Percentiles rank a stretch among this genome's conserved stretches.
Evolutionary conservation across 2,113 vertebrate genomes (phyloP).

Genomic region (Halichoerus grypus): DNA sequence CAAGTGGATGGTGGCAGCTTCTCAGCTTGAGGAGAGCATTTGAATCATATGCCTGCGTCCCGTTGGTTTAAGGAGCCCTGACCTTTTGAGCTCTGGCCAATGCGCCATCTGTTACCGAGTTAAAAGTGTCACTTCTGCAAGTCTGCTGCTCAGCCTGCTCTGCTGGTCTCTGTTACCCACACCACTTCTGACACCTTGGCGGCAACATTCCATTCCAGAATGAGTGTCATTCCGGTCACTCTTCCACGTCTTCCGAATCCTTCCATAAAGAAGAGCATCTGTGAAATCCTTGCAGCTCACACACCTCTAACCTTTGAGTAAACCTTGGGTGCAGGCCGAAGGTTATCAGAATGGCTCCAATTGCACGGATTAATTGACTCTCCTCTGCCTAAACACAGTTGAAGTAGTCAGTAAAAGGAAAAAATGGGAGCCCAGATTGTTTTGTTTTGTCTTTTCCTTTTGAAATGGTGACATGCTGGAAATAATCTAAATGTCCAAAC

Average conservation of each 20-base stretch:
- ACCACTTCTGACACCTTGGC: background rate
- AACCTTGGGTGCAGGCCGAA: background rate
- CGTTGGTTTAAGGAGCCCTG: background rate
- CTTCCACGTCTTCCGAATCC: background rate
- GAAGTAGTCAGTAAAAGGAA: background rate
- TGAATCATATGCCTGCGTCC: background rate
- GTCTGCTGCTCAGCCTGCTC: background rate
- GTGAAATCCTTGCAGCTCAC: background rate
- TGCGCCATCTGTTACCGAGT: background rate
- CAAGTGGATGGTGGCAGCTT: background rate
- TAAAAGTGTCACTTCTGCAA: background rate
- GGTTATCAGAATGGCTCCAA: background rate
- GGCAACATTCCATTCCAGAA: background rate
- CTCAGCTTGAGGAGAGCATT: background rate
- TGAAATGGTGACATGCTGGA: constrained; percentile 12
- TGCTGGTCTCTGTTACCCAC: background rate
- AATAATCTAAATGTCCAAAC: constrained; percentile 9
- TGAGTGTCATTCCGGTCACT: background rate
- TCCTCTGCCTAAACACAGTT: background rate
- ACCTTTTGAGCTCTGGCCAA: constrained; percentile 31
- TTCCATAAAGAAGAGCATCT: background rate
- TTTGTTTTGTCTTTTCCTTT: background rate
- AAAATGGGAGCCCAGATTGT: background rate
- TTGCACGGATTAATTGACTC: background rate
- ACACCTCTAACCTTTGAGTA: background rate